Percentiles rank a stretch among this genome's conserved stretches.
phyloP scores from a whole-genome alignment of 2,113 vertebrate species.

The Emydocephalus ijimae region DNA sequence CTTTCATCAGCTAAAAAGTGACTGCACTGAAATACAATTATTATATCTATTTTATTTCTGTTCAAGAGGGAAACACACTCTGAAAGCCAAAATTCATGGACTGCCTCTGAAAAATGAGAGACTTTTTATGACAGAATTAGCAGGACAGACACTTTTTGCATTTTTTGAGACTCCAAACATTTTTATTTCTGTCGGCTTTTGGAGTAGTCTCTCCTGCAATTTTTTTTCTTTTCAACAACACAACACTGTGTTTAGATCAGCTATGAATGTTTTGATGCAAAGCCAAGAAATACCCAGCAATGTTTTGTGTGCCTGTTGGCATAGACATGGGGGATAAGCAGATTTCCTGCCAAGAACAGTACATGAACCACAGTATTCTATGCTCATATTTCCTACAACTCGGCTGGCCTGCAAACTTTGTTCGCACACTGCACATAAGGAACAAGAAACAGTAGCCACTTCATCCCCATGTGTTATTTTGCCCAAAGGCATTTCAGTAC shows the following conservation, averaged over 20 bases:
- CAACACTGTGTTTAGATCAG: constrained; percentile 10
- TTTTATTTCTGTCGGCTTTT: constrained; percentile 21
- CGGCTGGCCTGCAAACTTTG: background rate
- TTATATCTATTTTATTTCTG: background rate
- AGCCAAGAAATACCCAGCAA: background rate
- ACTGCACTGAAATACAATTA: background rate
- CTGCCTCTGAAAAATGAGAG: background rate
- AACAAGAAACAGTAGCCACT: constrained; percentile 1
- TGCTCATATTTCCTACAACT: background rate
- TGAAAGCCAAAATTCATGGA: constrained; percentile 10
- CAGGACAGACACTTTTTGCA: background rate
- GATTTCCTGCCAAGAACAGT: background rate
- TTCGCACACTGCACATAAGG: background rate
- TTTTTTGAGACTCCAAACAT: background rate
- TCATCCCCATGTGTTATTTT: background rate
- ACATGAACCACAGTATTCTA: constrained; percentile 11
- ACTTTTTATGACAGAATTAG: constrained; percentile 4
- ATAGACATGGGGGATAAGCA: background rate
- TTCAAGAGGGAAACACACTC: background rate
- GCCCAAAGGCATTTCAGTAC: background rate
- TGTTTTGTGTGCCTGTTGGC: constrained; percentile 28
- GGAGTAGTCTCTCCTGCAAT: constrained; percentile 2
- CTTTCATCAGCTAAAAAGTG: background rate
- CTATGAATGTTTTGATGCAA: background rate
- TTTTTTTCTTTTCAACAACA: constrained; percentile 7